phyloP scores from a whole-genome alignment of 2,888 invertebrate species.

The Schizotus pectinicornis region DNA sequence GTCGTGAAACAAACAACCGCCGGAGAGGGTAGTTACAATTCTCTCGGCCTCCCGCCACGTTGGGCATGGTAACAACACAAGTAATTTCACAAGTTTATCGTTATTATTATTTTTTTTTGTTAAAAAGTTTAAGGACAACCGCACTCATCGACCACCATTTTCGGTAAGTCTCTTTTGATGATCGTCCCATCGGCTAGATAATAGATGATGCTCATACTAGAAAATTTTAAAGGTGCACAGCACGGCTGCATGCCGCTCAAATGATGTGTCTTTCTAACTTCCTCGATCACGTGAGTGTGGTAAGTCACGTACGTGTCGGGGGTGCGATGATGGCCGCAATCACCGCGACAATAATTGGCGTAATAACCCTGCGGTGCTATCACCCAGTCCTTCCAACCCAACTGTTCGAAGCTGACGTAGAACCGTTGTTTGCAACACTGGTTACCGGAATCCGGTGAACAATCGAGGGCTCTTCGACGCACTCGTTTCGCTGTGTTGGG shows the following conservation, averaged over 20 bases:
- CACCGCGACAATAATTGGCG: conserved; percentile 92
- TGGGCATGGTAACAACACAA: conserved; percentile 17
- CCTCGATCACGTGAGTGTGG: conserved; percentile 91
- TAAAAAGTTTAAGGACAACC: conserved; percentile 77
- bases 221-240: conserved; percentile 91
- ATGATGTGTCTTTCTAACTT: conserved; percentile 79
- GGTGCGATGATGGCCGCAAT: conserved; percentile 80
- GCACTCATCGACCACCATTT: conserved; percentile 96
- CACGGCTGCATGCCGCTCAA: conserved; percentile 85
- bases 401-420: conserved; percentile 88
- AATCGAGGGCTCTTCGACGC: conserved; percentile 83
- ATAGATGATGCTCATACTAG: conserved; percentile 91
- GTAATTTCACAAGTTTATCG: conserved; percentile 21
- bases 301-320: conserved; percentile 85
- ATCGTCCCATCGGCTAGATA: conserved; percentile 89
- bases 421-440: conserved; percentile 90
- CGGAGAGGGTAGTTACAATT: not conserved
- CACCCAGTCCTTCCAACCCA: conserved; percentile 96
- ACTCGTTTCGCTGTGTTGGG: conserved; percentile 73
- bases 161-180: conserved; percentile 91
- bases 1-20: not conserved
- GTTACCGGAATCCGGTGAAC: conserved; percentile 71
- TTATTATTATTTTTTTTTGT: not conserved
- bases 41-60: not conserved
- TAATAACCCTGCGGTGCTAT: conserved; percentile 72